Base-by-base conservation (phyloP, 2,797 vertebrate genomes). In the Loriculus beryllinus region DNA sequence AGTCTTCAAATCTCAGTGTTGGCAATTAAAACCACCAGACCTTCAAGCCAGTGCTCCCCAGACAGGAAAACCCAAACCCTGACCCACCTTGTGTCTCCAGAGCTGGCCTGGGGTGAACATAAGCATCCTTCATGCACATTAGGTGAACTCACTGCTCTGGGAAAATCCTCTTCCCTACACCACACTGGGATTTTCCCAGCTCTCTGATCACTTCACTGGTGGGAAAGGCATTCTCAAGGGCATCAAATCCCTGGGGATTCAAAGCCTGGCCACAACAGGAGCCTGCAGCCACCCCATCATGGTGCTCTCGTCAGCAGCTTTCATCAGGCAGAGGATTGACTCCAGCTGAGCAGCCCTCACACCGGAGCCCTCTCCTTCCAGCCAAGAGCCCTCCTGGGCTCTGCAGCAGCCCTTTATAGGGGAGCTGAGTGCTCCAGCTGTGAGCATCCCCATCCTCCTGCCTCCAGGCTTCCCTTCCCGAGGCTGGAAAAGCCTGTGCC, bases 351-450 rank as follows among this genome's bases (percentile, higher is more conserved):
- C 31, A 76, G 20, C 75, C 39, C 22, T 3, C 40, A 14, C 65
- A 21, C 8, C 23, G 7, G 6, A 18, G 21, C 9, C 43, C 13
- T 23, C 33, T 47, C 39, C 39, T 19, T 14, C 40, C 14, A 3
- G 1, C 33, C 31, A 19, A 18, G 31, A n/a, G 4, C n/a, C 12
- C 5, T 5, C 3, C 4, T 0, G 0, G 14, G 1, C 6, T 54
- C 28, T 62, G 42, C 62, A 86, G 76, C 69, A 31, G 37, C 76
- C 29, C 7, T 56, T 82, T 71, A 10, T 43, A 20, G 45, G 47
- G 0, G 2, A 35, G 47, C 37, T 10, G 28, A 56, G 40, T 35
- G 52, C 12, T 47, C 21, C 71, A 63, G 31, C 60, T 29, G 52
- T 20, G 67, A 31, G 37, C 33, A 28, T n/a, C 31, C 35, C 56